These are phyloP conservation scores for Lasioglossum marginatum DNA, from an alignment of 2,888 invertebrate genomes.

Conservation along the genomic window DNA sequence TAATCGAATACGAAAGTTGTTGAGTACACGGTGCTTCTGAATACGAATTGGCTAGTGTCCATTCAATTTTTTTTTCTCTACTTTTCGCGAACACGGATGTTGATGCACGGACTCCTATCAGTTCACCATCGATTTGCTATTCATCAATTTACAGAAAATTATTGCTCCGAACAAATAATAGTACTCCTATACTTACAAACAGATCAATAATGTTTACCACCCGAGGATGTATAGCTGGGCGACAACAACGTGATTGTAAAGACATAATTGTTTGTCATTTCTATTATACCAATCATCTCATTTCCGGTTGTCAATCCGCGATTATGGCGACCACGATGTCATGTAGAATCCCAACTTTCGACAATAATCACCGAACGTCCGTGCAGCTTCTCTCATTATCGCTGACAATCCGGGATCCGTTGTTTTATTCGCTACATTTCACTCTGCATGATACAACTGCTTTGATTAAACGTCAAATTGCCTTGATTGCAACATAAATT, in stretches of 20 bases:
- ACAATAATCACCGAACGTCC: neutral
- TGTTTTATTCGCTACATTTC: constrained; percentile 23
- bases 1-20: neutral
- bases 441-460: constrained; percentile 21
- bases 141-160: neutral
- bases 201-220: neutral
- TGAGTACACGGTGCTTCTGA: neutral
- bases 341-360: neutral
- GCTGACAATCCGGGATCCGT: constrained; percentile 20
- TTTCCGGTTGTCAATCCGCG: neutral
- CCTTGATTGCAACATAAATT: constrained; percentile 57
- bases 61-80: neutral
- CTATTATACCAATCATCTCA: neutral
- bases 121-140: neutral
- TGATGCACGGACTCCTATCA: neutral
- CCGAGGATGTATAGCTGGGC: neutral
- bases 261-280: neutral
- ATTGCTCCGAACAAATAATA: neutral
- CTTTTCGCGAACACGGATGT: neutral
- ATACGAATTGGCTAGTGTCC: neutral
- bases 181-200: neutral
- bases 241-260: neutral
- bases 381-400: constrained; percentile 4
- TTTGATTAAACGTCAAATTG: constrained; percentile 59
- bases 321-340: neutral